Evolutionary conservation across 2,888 invertebrate genomes (phyloP), one percentile per base, ranked within the genome.

Genomic region (Leptopilina syphax): DNA sequence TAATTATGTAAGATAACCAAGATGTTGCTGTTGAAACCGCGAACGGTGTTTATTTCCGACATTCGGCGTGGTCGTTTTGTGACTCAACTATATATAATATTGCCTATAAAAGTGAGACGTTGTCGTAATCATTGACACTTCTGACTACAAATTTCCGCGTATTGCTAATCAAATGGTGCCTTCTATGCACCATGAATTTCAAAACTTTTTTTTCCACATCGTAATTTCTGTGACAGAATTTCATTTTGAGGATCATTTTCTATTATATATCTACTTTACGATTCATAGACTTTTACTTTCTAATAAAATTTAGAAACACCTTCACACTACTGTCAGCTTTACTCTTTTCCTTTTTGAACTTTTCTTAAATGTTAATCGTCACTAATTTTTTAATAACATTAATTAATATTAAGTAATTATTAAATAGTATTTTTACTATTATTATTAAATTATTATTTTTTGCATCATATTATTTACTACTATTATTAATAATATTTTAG

Each of bases 81-180:
- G 73, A 57, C 73, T 73, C n/a, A 73, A 73, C 54, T 50, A 50
- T 47, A 47, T 9, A 47, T 50, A 50, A 50, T 50, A 12, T 50
- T 50, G 10, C 9, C 10, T 10, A 50, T 50, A 50, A 54, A 34
- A 54, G 73, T 18, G 13, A 57, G 34, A 50, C 47, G 27, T 34
- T 73, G 73, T 73, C 54, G 54, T 73, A 73, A 73, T 50, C 34
- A 57, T 73, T 73, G 73, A 73, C 73, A 73, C 54, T 73, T 73
- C 13, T 73, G 73, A 57, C 54, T 57, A 73, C 73, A 73, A 54
- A 73, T 73, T 73, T 73, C 73, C 73, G 73, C 73, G n/a, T 73
- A 8, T 73, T 73, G 27, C 27, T 34, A 57, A 73, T 57, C 57
- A 34, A n/a, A 34, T 27, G 18, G 67, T 44, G 47, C 5, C 67